phyloP scores from a whole-genome alignment of 2,888 invertebrate genomes.

The Alviniconcha strummeri region DNA sequence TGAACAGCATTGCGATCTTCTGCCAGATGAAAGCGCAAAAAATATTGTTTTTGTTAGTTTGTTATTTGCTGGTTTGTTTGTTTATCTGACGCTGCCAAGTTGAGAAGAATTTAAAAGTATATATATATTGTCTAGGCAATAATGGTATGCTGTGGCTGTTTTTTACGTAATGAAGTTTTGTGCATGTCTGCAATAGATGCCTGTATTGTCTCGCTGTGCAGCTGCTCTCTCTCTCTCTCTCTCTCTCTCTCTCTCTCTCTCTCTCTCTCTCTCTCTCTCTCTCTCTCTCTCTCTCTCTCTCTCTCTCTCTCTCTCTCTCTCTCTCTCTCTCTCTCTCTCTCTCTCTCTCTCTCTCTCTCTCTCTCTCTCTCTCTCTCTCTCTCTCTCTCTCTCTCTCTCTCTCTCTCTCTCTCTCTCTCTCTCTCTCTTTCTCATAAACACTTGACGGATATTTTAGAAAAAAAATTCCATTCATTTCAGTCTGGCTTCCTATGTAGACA shows the following conservation, averaged over 20 bases:
- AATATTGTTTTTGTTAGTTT: too few relatives aligned
- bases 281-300: neutral
- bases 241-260: slow-evolving; percentile 7
- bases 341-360: slow-evolving; percentile 5
- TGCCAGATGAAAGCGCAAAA: too few relatives aligned
- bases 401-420: neutral
- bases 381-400: neutral
- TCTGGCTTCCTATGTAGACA: neutral
- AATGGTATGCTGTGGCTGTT: too few relatives aligned
- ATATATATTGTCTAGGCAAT: too few relatives aligned
- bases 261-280: neutral
- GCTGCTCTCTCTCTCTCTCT: slow-evolving; percentile 4
- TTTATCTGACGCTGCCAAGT: too few relatives aligned
- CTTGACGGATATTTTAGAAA: neutral
- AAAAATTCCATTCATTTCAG: neutral
- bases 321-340: slow-evolving; percentile 3
- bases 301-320: neutral
- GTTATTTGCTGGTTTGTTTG: too few relatives aligned
- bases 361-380: neutral
- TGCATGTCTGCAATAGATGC: too few relatives aligned
- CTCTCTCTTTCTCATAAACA: neutral
- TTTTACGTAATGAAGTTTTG: too few relatives aligned
- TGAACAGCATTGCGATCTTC: too few relatives aligned
- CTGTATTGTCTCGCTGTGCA: too few relatives aligned
- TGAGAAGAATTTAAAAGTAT: too few relatives aligned